A percentile compares a stretch with the other conserved stretches of the same genome.
Conservation (phyloP, 2,113 vertebrate species). For the Dromiciops gliroides region DNA sequence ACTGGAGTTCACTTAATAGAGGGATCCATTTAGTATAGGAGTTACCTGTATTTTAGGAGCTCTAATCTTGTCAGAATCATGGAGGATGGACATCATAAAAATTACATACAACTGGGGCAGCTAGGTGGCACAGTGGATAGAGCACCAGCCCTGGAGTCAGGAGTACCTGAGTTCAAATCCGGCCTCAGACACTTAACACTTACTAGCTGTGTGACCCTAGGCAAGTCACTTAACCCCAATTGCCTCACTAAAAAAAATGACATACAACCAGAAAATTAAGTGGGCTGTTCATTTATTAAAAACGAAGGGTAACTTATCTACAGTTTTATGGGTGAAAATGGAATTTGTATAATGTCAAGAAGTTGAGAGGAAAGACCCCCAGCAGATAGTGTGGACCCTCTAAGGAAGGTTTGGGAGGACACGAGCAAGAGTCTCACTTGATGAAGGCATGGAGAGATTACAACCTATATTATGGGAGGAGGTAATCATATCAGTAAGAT, state of each 20-base stretch:
- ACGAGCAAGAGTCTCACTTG: background rate
- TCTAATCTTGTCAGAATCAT: background rate
- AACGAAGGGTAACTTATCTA: background rate
- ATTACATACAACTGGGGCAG: too few relatives aligned
- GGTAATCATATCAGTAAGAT: background rate
- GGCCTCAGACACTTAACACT: too few relatives aligned
- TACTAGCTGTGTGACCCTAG: too few relatives aligned
- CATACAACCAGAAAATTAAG: background rate
- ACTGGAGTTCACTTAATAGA: background rate
- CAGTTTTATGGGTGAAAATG: background rate
- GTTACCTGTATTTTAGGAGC: background rate
- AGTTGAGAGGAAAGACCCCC: background rate
- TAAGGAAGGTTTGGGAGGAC: background rate
- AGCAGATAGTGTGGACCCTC: background rate
- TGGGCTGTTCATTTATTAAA: background rate
- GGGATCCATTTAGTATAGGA: background rate
- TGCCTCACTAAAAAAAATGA: too few relatives aligned
- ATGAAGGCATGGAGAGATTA: background rate
- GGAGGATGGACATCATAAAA: background rate
- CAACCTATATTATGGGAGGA: background rate
- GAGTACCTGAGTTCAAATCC: too few relatives aligned
- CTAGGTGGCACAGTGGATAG: too few relatives aligned
- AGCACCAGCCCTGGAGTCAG: too few relatives aligned
- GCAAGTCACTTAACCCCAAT: too few relatives aligned
- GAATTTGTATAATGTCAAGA: background rate